Evolutionary conservation across 2,797 vertebrate species (phyloP).

Genomic region (Protosalanx chinensis): DNA sequence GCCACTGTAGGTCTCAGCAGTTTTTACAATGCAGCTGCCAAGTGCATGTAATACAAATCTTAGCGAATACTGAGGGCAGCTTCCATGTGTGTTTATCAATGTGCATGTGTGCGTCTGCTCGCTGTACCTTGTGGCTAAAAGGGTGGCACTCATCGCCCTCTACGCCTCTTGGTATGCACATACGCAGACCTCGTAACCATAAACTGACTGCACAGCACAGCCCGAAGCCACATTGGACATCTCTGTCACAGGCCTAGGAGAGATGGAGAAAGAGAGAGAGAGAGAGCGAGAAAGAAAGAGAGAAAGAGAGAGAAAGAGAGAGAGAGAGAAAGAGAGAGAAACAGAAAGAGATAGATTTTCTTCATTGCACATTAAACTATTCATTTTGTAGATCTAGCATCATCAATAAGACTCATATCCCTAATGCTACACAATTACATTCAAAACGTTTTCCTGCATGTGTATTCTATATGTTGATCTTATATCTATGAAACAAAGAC

Average conservation of each 20-base stretch:
- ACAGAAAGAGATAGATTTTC: background rate
- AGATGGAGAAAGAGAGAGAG: slow-evolving; percentile 6
- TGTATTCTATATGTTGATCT: background rate
- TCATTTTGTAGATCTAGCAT: background rate
- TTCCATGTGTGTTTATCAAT: slow-evolving; percentile 1
- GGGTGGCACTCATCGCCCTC: slow-evolving; percentile 90
- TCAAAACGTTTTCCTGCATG: background rate
- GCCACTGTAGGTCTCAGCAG: slow-evolving; percentile 62
- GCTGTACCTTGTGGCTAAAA: slow-evolving; percentile 84
- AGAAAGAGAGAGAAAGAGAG: background rate
- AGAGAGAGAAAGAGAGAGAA: background rate
- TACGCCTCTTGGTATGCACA: slow-evolving; percentile 84
- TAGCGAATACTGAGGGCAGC: background rate
- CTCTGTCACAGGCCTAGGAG: slow-evolving; percentile 83
- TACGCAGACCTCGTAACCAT: slow-evolving; percentile 85
- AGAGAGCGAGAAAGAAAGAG: background rate
- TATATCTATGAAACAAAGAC: background rate
- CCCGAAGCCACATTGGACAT: slow-evolving; percentile 81
- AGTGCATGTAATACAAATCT: slow-evolving; percentile 1
- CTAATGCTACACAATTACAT: background rate
- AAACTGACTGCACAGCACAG: slow-evolving; percentile 91
- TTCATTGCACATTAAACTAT: background rate
- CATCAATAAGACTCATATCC: background rate
- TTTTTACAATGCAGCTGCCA: slow-evolving; percentile 51
- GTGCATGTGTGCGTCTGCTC: slow-evolving; percentile 3